phyloP scores from a whole-genome alignment of 2,888 invertebrate species.

The Trichogramma evanescens region DNA sequence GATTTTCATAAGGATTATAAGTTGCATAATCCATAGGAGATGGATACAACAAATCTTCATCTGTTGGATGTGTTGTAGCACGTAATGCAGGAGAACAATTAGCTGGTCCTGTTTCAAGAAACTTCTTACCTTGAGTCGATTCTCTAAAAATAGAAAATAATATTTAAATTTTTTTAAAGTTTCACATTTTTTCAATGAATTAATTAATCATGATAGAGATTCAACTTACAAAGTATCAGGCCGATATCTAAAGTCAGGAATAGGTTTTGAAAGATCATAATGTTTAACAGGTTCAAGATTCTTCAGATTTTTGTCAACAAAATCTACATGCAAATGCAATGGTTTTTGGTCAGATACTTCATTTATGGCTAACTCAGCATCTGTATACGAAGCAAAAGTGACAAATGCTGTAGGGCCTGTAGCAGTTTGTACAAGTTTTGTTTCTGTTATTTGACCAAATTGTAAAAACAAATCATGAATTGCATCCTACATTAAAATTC shows the following conservation, averaged over 20 bases:
- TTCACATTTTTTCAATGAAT: background rate
- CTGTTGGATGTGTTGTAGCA: constrained; percentile 10
- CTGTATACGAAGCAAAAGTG: constrained; percentile 28
- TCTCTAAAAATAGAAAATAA: constrained; percentile 2
- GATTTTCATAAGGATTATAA: constrained; percentile 32
- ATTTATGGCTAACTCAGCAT: constrained; percentile 36
- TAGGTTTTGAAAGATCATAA: constrained; percentile 3
- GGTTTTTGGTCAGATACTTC: constrained; percentile 32
- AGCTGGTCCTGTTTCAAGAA: constrained; percentile 8
- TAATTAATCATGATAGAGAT: background rate
- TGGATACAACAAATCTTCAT: constrained; percentile 31
- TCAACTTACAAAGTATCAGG: constrained; percentile 15
- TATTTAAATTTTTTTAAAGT: background rate
- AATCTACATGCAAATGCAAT: constrained; percentile 29
- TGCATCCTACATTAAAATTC: constrained; percentile 26
- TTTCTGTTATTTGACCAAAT: constrained; percentile 27
- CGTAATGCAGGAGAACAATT: constrained; percentile 7
- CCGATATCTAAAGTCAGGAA: constrained; percentile 20
- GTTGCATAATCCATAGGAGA: constrained; percentile 22
- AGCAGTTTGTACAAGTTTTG: constrained; percentile 22
- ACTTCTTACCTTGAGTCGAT: background rate
- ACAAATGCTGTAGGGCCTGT: constrained; percentile 28
- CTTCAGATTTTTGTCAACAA: constrained; percentile 25
- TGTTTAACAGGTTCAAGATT: background rate
- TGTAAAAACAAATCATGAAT: constrained; percentile 28